A percentile compares a stretch with the other conserved stretches of the same genome.
These are phyloP conservation scores for Saccostrea glomerata DNA, from an alignment of 1,140 invertebrate species.

Conservation along the genomic window DNA sequence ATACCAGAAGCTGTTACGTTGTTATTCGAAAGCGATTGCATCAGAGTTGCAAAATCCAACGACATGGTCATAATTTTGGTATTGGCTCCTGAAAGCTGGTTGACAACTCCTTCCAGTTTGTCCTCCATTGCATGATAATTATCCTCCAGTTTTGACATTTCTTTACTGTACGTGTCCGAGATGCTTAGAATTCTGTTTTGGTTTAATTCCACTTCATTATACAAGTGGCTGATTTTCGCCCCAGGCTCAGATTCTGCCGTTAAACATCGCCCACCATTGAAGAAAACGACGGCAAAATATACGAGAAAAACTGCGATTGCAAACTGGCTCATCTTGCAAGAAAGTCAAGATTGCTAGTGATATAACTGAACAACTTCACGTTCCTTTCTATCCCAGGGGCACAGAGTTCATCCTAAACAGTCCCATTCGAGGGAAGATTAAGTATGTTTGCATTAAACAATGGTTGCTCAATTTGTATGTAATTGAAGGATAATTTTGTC, in stretches of 20 bases:
- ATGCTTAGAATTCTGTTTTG: slow-evolving; percentile 6
- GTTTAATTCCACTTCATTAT: slow-evolving; percentile 4
- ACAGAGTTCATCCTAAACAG: neutral
- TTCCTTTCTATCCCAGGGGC: neutral
- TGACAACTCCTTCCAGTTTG: neutral
- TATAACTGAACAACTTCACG: neutral
- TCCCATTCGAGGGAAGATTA: neutral
- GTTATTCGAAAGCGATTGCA: neutral
- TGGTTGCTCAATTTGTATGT: neutral
- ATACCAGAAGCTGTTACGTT: neutral
- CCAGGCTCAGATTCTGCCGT: neutral
- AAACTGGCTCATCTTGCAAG: neutral
- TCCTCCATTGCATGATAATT: neutral
- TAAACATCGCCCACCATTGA: neutral
- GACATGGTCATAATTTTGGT: neutral
- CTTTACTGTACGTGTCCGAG: neutral
- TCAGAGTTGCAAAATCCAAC: neutral
- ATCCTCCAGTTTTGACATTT: neutral
- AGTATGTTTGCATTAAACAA: neutral
- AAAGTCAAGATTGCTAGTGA: slow-evolving; percentile 1
- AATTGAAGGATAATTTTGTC: neutral
- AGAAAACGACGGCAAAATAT: neutral
- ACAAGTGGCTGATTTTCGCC: neutral
- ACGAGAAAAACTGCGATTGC: neutral
- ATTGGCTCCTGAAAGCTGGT: neutral